Evolutionary conservation across 2,888 invertebrate genomes (phyloP).

Genomic region (Neoaliturus tenellus): DNA sequence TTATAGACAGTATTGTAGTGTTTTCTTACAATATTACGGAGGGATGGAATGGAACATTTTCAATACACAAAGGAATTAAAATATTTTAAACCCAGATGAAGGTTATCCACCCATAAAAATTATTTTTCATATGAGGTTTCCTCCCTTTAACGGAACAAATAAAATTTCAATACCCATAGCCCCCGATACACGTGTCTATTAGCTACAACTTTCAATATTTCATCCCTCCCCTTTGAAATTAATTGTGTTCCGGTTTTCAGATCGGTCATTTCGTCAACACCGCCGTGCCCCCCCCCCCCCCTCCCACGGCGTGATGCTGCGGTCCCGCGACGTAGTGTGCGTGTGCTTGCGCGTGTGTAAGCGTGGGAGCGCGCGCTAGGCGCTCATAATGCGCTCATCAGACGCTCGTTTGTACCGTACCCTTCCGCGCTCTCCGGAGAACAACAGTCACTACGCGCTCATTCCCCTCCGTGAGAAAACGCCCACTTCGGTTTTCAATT

Average conservation of each 20-base stretch:
- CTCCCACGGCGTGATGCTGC: background rate
- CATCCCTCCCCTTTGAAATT: slow-evolving; percentile 3
- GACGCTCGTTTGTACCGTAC: background rate
- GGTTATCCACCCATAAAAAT: no score
- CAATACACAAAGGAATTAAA: no score
- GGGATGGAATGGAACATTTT: no score
- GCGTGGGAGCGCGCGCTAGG: background rate
- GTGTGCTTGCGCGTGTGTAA: background rate
- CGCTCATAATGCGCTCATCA: slow-evolving; percentile 22
- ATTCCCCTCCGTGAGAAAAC: slow-evolving; percentile 9
- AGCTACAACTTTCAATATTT: background rate
- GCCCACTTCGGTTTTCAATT: background rate
- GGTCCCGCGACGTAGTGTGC: background rate
- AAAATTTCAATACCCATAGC: no score
- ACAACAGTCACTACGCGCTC: background rate
- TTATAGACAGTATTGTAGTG: no score
- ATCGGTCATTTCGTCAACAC: background rate
- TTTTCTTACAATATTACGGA: no score
- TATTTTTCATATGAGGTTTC: no score
- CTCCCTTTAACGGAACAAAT: no score
- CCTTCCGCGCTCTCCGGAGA: background rate
- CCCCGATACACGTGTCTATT: no score
- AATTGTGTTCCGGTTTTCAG: slow-evolving; percentile 27
- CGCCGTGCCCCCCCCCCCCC: background rate
- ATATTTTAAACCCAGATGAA: no score